A percentile compares a stretch with the other conserved stretches of the same genome.
Evolutionary conservation across 1,140 invertebrate species (phyloP).

Genomic region (Pristionchus pacificus): DNA sequence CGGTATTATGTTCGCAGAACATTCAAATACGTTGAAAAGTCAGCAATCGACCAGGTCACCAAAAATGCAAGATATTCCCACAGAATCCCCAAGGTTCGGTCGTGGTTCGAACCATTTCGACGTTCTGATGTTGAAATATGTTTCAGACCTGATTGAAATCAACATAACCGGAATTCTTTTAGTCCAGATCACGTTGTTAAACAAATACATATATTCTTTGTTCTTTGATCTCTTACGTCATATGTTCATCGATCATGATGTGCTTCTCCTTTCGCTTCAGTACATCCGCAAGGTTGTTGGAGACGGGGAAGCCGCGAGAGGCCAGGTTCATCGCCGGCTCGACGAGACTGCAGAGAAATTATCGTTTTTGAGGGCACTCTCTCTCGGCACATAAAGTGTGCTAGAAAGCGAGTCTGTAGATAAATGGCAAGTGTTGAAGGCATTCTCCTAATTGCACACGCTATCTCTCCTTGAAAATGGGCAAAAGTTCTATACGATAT

Average conservation of each 20-base stretch:
- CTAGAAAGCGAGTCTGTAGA: no score
- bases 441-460: not conserved
- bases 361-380: no score
- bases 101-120: not conserved
- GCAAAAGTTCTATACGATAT: no score
- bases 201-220: conserved; percentile 7
- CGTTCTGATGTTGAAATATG: not conserved
- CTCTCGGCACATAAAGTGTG: no score
- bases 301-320: conserved; percentile 71
- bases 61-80: no score
- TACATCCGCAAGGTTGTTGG: conserved; percentile 66
- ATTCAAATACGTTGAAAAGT: no score
- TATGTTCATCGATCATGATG: conserved; percentile 31
- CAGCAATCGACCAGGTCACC: no score
- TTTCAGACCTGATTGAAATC: not conserved
- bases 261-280: conserved; percentile 61
- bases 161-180: not conserved
- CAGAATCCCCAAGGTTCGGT: no score
- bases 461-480: not conserved
- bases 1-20: no score
- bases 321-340: conserved; percentile 73
- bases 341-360: no score
- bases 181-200: not conserved
- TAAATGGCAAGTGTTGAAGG: no score
- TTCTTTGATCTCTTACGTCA: conserved; percentile 24